Conservation (phyloP, 1,140 invertebrate genomes). For the Calliopsis andreniformis region DNA sequence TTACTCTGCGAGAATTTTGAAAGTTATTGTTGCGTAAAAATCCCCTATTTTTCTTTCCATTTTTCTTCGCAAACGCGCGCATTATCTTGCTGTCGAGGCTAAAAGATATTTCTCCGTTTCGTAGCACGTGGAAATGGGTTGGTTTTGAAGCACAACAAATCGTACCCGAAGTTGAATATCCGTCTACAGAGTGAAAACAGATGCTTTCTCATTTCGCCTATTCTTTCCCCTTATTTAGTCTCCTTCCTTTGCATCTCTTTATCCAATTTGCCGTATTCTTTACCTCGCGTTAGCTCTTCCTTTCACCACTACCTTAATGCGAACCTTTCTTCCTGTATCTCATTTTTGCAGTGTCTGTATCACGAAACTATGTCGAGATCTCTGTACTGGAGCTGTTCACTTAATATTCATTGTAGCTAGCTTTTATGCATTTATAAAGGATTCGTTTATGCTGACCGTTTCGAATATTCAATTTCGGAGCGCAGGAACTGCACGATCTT, state of each 20-base stretch:
- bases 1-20: not conserved
- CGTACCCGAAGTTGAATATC: not conserved
- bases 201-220: not conserved
- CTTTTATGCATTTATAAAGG: too few relatives aligned
- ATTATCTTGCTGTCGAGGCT: not conserved
- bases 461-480: too few relatives aligned
- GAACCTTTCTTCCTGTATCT: not conserved
- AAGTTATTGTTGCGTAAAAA: not conserved
- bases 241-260: not conserved
- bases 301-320: not conserved
- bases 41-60: not conserved
- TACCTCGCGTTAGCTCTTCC: not conserved
- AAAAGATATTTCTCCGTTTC: not conserved
- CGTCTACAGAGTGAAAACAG: not conserved
- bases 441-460: too few relatives aligned
- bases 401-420: too few relatives aligned
- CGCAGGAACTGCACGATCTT: too few relatives aligned
- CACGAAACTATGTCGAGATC: too few relatives aligned
- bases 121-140: not conserved
- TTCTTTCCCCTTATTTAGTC: not conserved
- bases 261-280: not conserved
- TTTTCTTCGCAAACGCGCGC: not conserved
- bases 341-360: too few relatives aligned
- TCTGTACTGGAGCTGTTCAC: too few relatives aligned
- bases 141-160: not conserved